Evolutionary conservation across 2,888 invertebrate species (phyloP).

Genomic region (Gibbula magus): DNA sequence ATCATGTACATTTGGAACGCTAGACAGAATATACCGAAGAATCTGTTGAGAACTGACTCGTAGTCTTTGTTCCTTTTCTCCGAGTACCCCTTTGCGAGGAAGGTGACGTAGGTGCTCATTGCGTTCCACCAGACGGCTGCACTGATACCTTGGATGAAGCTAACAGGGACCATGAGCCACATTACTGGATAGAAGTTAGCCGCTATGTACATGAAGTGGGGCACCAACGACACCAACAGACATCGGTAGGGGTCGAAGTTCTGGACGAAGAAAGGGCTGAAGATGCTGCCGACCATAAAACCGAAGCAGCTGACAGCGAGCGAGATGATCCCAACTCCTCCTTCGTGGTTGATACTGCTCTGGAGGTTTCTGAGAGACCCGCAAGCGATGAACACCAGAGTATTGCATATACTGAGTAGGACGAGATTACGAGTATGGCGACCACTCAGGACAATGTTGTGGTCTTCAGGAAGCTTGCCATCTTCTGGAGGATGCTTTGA

Average conservation of each 20-base stretch:
- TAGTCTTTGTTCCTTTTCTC: slow-evolving; percentile 52
- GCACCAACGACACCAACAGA: slow-evolving; percentile 51
- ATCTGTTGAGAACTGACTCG: slow-evolving; percentile 61
- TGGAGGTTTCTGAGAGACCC: slow-evolving; percentile 70
- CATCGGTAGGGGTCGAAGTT: slow-evolving; percentile 62
- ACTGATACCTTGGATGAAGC: slow-evolving; percentile 63
- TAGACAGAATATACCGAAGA: slow-evolving; percentile 70
- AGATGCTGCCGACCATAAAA: slow-evolving; percentile 68
- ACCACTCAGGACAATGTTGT: slow-evolving; percentile 34
- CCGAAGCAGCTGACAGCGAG: slow-evolving; percentile 62
- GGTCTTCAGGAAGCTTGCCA: neutral
- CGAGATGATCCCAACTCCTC: slow-evolving; percentile 67
- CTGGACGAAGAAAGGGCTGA: slow-evolving; percentile 68
- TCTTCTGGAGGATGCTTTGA: neutral
- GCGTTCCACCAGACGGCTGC: slow-evolving; percentile 70
- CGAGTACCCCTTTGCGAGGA: slow-evolving; percentile 63
- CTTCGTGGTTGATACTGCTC: slow-evolving; percentile 69
- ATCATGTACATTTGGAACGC: slow-evolving; percentile 67
- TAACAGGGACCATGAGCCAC: slow-evolving; percentile 65
- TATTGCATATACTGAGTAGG: slow-evolving; percentile 61
- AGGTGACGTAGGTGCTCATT: slow-evolving; percentile 70
- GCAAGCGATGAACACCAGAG: slow-evolving; percentile 64
- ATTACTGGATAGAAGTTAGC: slow-evolving; percentile 66
- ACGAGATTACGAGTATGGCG: slow-evolving; percentile 66
- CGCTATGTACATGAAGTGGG: slow-evolving; percentile 62